phyloP scores from a whole-genome alignment of 2,113 vertebrate genomes.

The Bujurquina vittata region DNA sequence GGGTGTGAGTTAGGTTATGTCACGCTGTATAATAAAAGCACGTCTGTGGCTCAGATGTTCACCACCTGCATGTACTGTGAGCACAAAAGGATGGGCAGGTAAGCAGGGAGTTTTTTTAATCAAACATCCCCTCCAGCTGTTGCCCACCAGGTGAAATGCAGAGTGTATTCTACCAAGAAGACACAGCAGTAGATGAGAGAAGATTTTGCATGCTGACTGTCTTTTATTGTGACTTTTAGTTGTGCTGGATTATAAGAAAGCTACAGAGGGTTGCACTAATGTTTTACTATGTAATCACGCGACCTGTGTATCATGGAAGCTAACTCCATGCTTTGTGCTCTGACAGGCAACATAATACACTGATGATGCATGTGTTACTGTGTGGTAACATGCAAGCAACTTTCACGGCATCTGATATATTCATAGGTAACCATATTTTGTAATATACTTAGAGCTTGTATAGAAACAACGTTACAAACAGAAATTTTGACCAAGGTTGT shows the following conservation, averaged over 20 bases:
- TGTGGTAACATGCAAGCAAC: neutral
- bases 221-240: neutral
- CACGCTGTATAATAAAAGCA: conserved; percentile 35
- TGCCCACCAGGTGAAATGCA: conserved; percentile 47
- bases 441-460: neutral
- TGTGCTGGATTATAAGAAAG: conserved; percentile 33
- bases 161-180: conserved; percentile 7
- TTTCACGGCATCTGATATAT: neutral
- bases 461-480: neutral
- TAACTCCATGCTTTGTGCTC: neutral
- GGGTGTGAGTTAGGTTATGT: conserved; percentile 16
- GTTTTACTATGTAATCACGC: conserved; percentile 19
- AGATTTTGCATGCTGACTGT: neutral
- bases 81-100: conserved; percentile 8
- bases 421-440: neutral
- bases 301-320: conserved; percentile 10
- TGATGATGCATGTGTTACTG: neutral
- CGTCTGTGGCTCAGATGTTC: conserved; percentile 62
- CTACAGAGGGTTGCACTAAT: conserved; percentile 20
- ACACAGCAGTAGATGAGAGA: conserved; percentile 9
- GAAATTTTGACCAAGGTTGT: neutral
- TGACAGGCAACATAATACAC: neutral
- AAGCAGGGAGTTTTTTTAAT: conserved; percentile 39
- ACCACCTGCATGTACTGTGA: neutral
- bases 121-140: conserved; percentile 62